Conservation (phyloP, 2,113 vertebrate species). For the Ploceus nigricollis region DNA sequence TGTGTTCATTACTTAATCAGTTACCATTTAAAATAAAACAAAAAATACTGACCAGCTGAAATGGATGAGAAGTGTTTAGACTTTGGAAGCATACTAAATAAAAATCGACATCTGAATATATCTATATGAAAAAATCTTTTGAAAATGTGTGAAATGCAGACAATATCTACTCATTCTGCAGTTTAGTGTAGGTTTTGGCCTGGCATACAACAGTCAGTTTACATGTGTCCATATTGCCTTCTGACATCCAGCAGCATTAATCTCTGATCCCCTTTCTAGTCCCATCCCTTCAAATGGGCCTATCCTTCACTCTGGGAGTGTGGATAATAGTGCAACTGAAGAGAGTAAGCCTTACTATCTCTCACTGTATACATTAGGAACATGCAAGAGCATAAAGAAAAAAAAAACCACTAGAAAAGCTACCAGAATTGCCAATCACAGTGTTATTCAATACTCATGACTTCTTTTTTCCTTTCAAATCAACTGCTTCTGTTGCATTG, state of each 20-base stretch:
- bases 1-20: not conserved
- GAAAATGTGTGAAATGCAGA: not conserved
- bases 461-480: not conserved
- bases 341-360: not conserved
- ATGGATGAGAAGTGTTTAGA: not conserved
- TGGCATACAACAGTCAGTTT: not conserved
- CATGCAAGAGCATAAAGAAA: not conserved
- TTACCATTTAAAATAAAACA: not conserved
- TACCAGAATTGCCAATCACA: not conserved
- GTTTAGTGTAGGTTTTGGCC: not conserved
- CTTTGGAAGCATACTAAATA: not conserved
- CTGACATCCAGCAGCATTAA: not conserved
- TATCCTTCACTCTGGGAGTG: accelerated
- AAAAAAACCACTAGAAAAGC: not conserved
- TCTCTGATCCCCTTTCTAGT: not conserved
- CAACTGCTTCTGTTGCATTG: not conserved
- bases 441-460: too few species aligned
- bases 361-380: not conserved
- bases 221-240: not conserved
- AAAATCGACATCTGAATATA: not conserved
- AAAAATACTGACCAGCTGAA: not conserved
- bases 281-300: not conserved
- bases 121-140: not conserved
- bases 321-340: not conserved
- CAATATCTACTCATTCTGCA: not conserved